phyloP scores from a whole-genome alignment of 2,113 vertebrate species.

The Gnathonemus echidnorhynchus region DNA sequence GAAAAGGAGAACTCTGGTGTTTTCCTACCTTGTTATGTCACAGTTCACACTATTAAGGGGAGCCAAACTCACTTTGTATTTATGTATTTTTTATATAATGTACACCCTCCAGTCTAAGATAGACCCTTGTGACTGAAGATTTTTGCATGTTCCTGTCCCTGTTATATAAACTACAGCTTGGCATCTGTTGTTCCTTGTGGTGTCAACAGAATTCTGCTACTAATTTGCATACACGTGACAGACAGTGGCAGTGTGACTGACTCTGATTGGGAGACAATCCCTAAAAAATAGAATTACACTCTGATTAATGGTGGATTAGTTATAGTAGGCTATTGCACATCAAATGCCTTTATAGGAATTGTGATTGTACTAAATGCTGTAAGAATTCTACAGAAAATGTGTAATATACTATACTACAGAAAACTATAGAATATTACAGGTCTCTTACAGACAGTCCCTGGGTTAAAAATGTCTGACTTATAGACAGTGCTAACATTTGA shows the following conservation, averaged over 20 bases:
- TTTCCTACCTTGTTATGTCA: background rate
- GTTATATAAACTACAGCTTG: background rate
- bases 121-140: background rate
- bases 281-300: background rate
- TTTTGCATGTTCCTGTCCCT: background rate
- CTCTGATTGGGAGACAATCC: background rate
- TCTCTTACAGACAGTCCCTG: background rate
- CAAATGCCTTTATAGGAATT: background rate
- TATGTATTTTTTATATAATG: background rate
- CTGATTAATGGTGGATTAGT: background rate
- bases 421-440: background rate
- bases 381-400: background rate
- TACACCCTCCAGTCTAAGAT: background rate
- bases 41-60: background rate
- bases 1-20: background rate
- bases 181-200: background rate
- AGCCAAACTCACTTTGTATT: background rate
- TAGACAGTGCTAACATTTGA: background rate
- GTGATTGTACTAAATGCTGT: background rate
- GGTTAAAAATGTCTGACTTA: background rate
- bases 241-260: background rate
- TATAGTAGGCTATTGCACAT: background rate
- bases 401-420: background rate
- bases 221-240: background rate
- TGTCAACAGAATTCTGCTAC: background rate